Percentiles rank a stretch among this genome's conserved stretches.
These are phyloP conservation scores for Schizopygopsis pylzovi DNA, from an alignment of 2,797 vertebrate species.

Conservation along the genomic window DNA sequence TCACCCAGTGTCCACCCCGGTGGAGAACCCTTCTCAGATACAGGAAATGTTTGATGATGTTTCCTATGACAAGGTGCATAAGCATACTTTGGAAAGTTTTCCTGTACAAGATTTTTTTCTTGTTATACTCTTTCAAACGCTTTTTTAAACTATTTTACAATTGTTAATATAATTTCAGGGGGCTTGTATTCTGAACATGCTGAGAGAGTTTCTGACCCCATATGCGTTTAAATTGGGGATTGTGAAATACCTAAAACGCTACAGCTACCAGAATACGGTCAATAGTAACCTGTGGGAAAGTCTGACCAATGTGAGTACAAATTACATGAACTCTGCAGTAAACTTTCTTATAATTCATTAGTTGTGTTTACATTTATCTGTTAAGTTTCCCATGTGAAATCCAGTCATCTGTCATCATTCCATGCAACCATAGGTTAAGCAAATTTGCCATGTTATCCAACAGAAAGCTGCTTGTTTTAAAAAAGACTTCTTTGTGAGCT, in stretches of 20 bases:
- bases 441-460: background rate
- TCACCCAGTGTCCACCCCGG: constrained; percentile 87
- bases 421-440: background rate
- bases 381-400: background rate
- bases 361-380: background rate
- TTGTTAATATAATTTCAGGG: constrained; percentile 76
- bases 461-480: background rate
- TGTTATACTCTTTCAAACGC: background rate
- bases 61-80: constrained; percentile 90
- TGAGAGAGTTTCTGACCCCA: constrained; percentile 85
- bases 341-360: background rate
- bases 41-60: constrained; percentile 93
- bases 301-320: constrained; percentile 82
- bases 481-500: background rate
- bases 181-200: constrained; percentile 91
- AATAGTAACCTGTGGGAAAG: constrained; percentile 90
- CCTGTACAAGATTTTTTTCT: background rate
- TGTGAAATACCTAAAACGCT: constrained; percentile 84
- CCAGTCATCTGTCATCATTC: background rate
- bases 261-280: constrained; percentile 90
- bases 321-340: background rate
- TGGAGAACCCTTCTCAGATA: constrained; percentile 90
- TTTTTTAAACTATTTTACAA: background rate
- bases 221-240: constrained; percentile 87
- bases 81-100: background rate